Base-by-base conservation (phyloP, 2,888 invertebrate genomes). In the Nineta flava region DNA sequence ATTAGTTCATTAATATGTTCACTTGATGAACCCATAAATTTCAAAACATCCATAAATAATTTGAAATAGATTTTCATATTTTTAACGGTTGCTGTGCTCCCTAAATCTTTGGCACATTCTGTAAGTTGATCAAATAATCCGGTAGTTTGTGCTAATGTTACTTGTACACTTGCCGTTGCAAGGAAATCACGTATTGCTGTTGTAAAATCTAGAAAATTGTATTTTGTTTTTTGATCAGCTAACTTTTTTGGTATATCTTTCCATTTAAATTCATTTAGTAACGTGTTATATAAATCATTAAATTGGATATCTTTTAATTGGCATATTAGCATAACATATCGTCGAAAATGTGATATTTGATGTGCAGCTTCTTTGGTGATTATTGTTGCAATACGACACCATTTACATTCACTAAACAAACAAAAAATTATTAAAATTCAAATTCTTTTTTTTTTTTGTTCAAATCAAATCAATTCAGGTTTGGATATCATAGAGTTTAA, bases 261-360 rank as follows among this genome's bases (percentile, higher is more conserved):
- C 77, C 76, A 77, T 50, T 74, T 70, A 58, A 76, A 74, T 53
- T 73, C 69, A 17, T 68, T 65, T 50, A 69, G 63, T 15, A 76
- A 57, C 0, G 65, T 58, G 9, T 59, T 57, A 50, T 71, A 63
- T 1, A 75, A 58, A 2, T 71, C 69, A 0, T 64, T 61, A 16
- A 67, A 54, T 44, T 58, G 62, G 63, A 74, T 61, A n/a, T 62
- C 56, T 32, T 65, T 60, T 45, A 74, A 54, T 31, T 68, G 66
- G 52, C 77, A 76, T 9, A 76, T 57, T 12, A 76, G 60, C 5
- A 61, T 62, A 48, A 72, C 70, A 54, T 77, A 77, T 51, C 71
- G 70, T 47, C 68, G 67, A 57, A 73, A 73, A 57, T 73, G 72
- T 53, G 68, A 67, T 10, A 77, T 61, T 56, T 77, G 77, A 1